These are phyloP conservation scores for Agrotis exclamationis DNA, from an alignment of 2,888 invertebrate genomes.

Conservation along the genomic window DNA sequence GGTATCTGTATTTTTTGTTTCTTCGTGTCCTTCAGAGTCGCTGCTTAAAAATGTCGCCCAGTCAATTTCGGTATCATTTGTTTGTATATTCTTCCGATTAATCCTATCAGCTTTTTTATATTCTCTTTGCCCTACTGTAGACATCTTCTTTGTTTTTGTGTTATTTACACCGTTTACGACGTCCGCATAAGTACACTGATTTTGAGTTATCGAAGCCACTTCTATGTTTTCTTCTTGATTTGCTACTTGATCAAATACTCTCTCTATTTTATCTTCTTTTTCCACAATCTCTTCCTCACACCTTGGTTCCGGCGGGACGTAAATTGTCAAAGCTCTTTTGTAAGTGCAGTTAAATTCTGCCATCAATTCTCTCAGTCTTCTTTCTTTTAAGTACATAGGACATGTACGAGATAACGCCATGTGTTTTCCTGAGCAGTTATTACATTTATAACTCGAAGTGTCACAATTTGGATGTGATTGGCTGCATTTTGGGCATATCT, in stretches of 20 bases:
- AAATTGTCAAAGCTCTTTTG: neutral
- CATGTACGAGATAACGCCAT: neutral
- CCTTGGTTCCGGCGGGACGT: neutral
- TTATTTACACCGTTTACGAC: neutral
- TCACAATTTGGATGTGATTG: neutral
- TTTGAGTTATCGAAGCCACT: neutral
- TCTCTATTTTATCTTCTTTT: too few relatives aligned
- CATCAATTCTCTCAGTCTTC: neutral
- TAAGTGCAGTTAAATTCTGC: neutral
- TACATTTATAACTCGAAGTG: neutral
- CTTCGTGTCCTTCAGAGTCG: neutral
- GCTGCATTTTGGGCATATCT: neutral
- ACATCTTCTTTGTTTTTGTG: neutral
- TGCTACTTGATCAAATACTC: too few relatives aligned
- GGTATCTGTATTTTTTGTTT: neutral
- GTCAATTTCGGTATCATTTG: neutral
- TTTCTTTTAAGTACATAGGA: slow-evolving; percentile 1
- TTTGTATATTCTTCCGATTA: neutral
- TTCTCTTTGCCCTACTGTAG: neutral
- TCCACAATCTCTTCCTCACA: neutral
- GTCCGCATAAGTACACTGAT: neutral
- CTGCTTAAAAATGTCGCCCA: neutral
- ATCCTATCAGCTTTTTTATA: neutral
- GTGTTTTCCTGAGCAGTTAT: neutral
- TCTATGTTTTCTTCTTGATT: neutral